phyloP scores from a whole-genome alignment of 2,888 invertebrate species.

The Prenolepis imparis region DNA sequence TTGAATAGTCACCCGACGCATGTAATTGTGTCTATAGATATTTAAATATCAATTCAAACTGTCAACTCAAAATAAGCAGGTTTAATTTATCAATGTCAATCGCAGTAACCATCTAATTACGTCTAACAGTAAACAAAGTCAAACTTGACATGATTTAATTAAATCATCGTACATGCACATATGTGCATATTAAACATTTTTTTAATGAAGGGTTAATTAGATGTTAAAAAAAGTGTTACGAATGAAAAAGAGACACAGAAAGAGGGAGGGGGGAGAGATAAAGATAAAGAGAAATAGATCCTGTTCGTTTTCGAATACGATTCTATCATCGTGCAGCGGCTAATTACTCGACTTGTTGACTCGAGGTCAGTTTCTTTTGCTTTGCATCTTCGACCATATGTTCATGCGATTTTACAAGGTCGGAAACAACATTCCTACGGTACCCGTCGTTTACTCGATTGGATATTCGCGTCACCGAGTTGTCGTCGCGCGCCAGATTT shows the following conservation, averaged over 20 bases:
- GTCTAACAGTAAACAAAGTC: not conserved
- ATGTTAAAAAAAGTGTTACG: not conserved
- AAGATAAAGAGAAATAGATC: slow-evolving; percentile 26
- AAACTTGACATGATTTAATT: not conserved
- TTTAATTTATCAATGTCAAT: not conserved
- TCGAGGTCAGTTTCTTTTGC: slow-evolving; percentile 66
- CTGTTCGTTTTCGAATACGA: slow-evolving; percentile 28
- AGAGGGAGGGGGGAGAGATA: not conserved
- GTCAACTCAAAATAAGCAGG: not conserved
- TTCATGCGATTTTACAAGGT: slow-evolving; percentile 63
- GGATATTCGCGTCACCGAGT: slow-evolving; percentile 29
- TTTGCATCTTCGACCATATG: slow-evolving; percentile 54
- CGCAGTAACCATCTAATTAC: not conserved
- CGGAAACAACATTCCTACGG: slow-evolving; percentile 64
- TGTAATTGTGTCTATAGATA: not conserved
- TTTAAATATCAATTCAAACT: not conserved
- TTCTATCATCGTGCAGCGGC: slow-evolving; percentile 1
- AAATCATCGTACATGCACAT: not conserved
- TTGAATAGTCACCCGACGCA: not conserved
- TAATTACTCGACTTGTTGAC: slow-evolving; percentile 56
- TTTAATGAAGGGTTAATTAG: not conserved
- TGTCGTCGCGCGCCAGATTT: slow-evolving; percentile 29
- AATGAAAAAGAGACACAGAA: not conserved
- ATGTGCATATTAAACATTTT: not conserved
- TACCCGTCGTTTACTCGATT: slow-evolving; percentile 50